Base-by-base conservation (phyloP, 2,888 invertebrate genomes). In the Miltochrista miniata region DNA sequence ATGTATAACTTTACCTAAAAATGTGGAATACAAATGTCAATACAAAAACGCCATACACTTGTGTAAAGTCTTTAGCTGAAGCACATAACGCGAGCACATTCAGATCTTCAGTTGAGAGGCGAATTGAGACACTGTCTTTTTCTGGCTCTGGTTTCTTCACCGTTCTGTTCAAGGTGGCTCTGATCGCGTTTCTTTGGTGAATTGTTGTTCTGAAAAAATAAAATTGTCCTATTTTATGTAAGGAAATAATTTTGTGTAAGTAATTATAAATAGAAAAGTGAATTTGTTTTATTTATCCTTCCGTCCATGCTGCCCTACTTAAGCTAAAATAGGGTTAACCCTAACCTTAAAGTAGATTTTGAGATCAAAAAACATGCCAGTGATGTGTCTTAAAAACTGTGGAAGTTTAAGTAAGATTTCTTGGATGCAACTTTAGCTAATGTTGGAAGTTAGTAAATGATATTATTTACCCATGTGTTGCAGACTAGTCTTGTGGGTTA, bases 111-210 rank as follows among this genome's bases (percentile, higher is more conserved):
- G 76, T 87, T 85, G 39, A 84, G 68, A 0, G 84, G 85, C 1
- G 85, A 80, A 24, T 80, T 93, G 40, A 93, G 79, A 66, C 94
- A 92, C 38, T 93, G 93, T 85, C 93, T 92, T 79, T 94, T 94
- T 73, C 93, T 93, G 10, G 93, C 92, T 61, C 92, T 80, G 44
- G 83, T 87, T 33, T 93, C 92, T n/a, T 92, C 90, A 33, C 94
- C 93, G 52, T 93, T 93, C 61, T 92, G 92, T 59, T 90, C 90
- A 48, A 89, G 73, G 57, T 87, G 87, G 67, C 87, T 92, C 57
- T 90, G 89, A 56, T 94, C 94, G 57, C 94, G 87, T 79, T 94
- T 94, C 74, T 93, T 94, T 61, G 93, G 93, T 34, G 93, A 92
- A 56, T 85, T 92, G 87, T 93, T 86, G 57, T 90, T 81, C 92